A percentile compares a stretch with the other conserved stretches of the same genome.
phyloP scores from a whole-genome alignment of 2,888 invertebrate genomes.

The Chaitophorus viminalis region DNA sequence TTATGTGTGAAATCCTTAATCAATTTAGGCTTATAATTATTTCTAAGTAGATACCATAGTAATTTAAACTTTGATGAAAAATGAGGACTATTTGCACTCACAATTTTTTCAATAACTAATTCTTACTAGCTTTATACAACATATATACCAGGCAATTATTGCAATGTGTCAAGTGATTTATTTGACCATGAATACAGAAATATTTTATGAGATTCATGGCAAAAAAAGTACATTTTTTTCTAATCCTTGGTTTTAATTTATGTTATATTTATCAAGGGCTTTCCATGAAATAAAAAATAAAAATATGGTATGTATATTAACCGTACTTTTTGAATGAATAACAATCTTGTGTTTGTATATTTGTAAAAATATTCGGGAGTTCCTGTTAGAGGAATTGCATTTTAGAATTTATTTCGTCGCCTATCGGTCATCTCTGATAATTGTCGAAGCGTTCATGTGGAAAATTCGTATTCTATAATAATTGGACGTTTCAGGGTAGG shows the following conservation, averaged over 20 bases:
- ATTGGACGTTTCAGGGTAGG: background rate
- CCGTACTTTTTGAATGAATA: background rate
- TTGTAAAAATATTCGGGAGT: slow-evolving; percentile 5
- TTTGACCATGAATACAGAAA: slow-evolving; percentile 32
- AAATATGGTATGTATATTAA: background rate
- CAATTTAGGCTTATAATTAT: background rate
- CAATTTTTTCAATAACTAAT: background rate
- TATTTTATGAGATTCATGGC: slow-evolving; percentile 34
- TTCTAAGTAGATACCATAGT: background rate
- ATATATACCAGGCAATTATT: background rate
- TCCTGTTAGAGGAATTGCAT: background rate
- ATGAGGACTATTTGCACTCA: background rate
- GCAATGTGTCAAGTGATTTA: background rate
- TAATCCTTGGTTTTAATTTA: slow-evolving; percentile 57
- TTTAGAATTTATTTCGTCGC: background rate
- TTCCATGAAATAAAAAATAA: background rate
- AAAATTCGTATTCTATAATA: slow-evolving; percentile 1
- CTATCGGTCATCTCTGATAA: background rate
- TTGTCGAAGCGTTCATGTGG: background rate
- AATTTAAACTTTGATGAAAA: background rate
- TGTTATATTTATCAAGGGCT: slow-evolving; percentile 49
- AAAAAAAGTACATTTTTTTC: slow-evolving; percentile 33
- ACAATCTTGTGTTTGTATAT: background rate
- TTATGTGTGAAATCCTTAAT: background rate
- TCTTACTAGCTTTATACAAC: background rate